Percentiles rank a stretch among this genome's conserved stretches.
phyloP scores from a whole-genome alignment of 2,797 vertebrate genomes.

The Sciurus vulgaris region DNA sequence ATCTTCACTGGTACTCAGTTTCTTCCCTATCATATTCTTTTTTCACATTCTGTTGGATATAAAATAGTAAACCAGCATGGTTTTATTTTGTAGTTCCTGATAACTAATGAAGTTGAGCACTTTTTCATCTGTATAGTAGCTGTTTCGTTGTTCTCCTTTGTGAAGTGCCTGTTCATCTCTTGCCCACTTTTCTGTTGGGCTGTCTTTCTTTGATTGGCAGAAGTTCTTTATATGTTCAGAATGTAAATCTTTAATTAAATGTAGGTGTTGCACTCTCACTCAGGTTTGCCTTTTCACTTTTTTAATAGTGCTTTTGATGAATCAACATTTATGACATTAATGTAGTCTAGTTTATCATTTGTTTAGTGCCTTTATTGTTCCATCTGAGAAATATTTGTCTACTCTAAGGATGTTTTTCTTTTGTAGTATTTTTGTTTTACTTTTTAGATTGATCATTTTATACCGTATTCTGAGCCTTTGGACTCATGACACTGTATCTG shows the following conservation, averaged over 20 bases:
- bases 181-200: background rate
- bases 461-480: background rate
- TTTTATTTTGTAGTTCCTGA: conserved; percentile 44
- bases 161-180: background rate
- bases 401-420: background rate
- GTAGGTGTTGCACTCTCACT: background rate
- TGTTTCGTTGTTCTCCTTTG: conserved; percentile 18
- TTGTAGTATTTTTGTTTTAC: background rate
- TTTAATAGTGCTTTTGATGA: conserved; percentile 27
- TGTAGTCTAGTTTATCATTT: conserved; percentile 15
- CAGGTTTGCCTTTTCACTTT: conserved; percentile 27
- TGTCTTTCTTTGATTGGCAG: conserved; percentile 16
- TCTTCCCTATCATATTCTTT: background rate
- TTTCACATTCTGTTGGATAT: background rate
- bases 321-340: conserved; percentile 23
- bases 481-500: background rate
- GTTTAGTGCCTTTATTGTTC: conserved; percentile 35
- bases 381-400: conserved; percentile 39
- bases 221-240: conserved; percentile 49
- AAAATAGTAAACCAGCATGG: background rate
- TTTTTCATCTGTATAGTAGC: background rate
- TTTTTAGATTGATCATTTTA: conserved; percentile 34
- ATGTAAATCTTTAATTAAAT: background rate
- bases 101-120: background rate
- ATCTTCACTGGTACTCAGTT: background rate